These are phyloP conservation scores for Drosophila kohkoa DNA, from an alignment of 1,140 invertebrate genomes.

Conservation along the genomic window DNA sequence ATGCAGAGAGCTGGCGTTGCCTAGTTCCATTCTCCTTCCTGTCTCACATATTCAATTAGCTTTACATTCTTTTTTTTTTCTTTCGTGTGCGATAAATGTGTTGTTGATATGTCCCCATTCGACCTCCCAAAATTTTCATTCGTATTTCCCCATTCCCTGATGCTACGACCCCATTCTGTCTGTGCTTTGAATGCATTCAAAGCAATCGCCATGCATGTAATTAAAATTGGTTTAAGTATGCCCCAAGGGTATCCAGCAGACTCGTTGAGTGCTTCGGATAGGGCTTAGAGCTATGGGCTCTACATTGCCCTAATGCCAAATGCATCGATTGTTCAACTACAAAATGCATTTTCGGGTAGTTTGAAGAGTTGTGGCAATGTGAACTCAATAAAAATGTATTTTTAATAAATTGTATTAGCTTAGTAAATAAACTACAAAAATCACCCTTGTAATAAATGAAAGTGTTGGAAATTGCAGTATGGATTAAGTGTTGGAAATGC, in stretches of 20 bases:
- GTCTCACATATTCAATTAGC: constrained; percentile 70
- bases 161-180: constrained; percentile 4
- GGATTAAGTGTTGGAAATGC: too few relatives aligned
- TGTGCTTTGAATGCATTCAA: constrained; percentile 41
- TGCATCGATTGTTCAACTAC: constrained; percentile 37
- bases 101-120: constrained; percentile 49
- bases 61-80: constrained; percentile 34
- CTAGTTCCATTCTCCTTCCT: constrained; percentile 43
- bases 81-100: constrained; percentile 51
- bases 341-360: constrained; percentile 13
- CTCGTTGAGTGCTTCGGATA: constrained; percentile 11
- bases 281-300: constrained; percentile 29
- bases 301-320: constrained; percentile 33
- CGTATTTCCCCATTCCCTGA: neutral
- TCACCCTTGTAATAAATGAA: too few relatives aligned
- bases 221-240: constrained; percentile 75
- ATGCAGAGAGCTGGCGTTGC: constrained; percentile 29
- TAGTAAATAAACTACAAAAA: too few relatives aligned
- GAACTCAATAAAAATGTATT: too few relatives aligned
- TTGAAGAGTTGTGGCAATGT: constrained; percentile 5
- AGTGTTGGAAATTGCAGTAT: too few relatives aligned
- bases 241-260: constrained; percentile 27
- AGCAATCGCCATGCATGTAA: constrained; percentile 73
- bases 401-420: too few relatives aligned
- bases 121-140: neutral